Evolutionary conservation across 2,113 vertebrate genomes (phyloP).

Genomic region (Tyto alba): DNA sequence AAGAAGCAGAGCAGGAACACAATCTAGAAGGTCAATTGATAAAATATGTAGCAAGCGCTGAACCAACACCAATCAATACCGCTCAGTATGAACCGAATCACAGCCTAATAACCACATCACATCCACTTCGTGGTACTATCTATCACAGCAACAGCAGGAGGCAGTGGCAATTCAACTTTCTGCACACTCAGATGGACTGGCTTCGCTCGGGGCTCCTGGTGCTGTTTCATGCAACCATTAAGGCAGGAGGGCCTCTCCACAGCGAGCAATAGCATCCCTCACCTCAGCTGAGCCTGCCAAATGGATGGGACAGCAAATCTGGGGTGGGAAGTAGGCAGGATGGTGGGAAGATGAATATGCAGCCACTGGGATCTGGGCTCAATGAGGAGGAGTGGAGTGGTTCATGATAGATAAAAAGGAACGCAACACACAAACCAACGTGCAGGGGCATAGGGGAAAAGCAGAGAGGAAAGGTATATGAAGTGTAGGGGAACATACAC

Average conservation of each 20-base stretch:
- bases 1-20: conserved; percentile 48
- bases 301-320: neutral
- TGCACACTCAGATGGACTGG: neutral
- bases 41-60: conserved; percentile 55
- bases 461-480: neutral
- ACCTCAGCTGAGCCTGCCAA: neutral
- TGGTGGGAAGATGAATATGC: neutral
- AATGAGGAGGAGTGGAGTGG: neutral
- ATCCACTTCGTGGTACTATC: conserved; percentile 44
- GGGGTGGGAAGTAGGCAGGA: neutral
- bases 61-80: conserved; percentile 66
- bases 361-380: neutral
- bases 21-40: conserved; percentile 69
- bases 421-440: neutral
- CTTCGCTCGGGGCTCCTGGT: neutral
- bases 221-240: neutral
- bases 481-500: neutral
- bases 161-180: neutral
- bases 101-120: conserved; percentile 68
- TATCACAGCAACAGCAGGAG: conserved; percentile 52
- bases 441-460: neutral
- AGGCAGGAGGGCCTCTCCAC: neutral
- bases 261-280: neutral
- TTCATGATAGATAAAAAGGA: neutral
- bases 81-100: conserved; percentile 55